Conservation (phyloP, 2,797 vertebrate species). For the Remorina albescens region DNA sequence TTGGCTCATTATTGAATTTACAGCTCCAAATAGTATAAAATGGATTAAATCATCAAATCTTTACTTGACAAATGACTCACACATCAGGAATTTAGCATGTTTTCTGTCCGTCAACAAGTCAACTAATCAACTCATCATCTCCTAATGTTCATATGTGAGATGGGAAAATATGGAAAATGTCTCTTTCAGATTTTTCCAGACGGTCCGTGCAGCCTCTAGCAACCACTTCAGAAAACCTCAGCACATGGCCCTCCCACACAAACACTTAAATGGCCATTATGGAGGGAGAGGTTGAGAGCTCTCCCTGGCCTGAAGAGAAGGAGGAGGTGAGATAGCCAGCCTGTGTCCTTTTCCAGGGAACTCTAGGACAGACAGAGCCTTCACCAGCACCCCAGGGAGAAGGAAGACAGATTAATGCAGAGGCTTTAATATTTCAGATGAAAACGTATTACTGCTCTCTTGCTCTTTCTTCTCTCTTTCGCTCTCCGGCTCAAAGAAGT, state of each 20-base stretch:
- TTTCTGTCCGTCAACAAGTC: not conserved
- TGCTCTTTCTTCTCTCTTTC: constrained; percentile 41
- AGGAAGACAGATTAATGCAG: constrained; percentile 85
- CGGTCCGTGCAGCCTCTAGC: constrained; percentile 11
- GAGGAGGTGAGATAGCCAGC: constrained; percentile 62
- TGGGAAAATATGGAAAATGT: not conserved
- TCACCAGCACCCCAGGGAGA: constrained; percentile 76
- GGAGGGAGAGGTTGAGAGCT: constrained; percentile 52
- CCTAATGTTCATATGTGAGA: not conserved
- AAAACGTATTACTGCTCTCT: constrained; percentile 83
- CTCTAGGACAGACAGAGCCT: constrained; percentile 75
- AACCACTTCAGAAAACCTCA: constrained; percentile 58
- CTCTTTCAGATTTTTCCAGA: constrained; percentile 12
- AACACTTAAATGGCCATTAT: constrained; percentile 66
- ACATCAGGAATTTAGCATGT: not conserved
- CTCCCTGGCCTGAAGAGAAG: constrained; percentile 35
- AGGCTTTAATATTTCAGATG: constrained; percentile 87
- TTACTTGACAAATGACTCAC: not conserved
- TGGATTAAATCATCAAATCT: not conserved
- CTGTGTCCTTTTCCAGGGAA: constrained; percentile 75
- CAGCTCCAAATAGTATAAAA: too few species aligned
- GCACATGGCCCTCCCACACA: constrained; percentile 52
- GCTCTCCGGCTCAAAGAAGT: constrained; percentile 36
- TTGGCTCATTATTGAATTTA: not conserved
- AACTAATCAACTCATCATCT: not conserved